These are phyloP conservation scores for Callospermophilus lateralis DNA, from an alignment of 2,113 vertebrate genomes.

Conservation along the genomic window DNA sequence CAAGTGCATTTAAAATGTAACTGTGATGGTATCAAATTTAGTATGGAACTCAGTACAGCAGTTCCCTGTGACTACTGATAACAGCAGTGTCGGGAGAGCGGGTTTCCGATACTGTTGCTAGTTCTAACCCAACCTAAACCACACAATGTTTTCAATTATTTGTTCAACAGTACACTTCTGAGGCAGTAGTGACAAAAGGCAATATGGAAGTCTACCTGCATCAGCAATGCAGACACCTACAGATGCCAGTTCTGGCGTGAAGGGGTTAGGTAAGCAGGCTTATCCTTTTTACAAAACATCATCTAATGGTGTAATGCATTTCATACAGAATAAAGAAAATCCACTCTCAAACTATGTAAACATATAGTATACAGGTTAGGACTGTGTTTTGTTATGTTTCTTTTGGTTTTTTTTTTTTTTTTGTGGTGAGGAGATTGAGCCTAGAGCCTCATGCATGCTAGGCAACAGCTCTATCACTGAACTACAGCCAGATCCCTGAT, in stretches of 20 bases:
- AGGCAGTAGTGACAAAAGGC: background rate
- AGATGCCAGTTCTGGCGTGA: background rate
- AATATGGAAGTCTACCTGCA: background rate
- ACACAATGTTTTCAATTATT: background rate
- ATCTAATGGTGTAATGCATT: background rate
- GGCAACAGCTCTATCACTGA: background rate
- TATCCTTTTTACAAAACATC: background rate
- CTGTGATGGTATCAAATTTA: conserved; percentile 33
- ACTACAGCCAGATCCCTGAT: background rate
- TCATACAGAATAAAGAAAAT: conserved; percentile 29
- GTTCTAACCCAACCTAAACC: background rate
- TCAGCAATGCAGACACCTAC: background rate
- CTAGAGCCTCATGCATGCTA: background rate
- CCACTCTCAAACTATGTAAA: background rate
- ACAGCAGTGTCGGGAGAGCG: background rate
- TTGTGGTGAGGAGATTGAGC: background rate
- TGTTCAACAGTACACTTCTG: background rate
- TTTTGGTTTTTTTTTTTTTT: background rate
- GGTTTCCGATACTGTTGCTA: conserved; percentile 3
- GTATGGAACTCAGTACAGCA: conserved; percentile 41
- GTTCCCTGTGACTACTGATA: conserved; percentile 43
- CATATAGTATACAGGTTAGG: background rate
- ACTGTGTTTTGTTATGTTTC: background rate
- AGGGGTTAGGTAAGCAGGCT: background rate
- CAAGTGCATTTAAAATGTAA: conserved; percentile 51